phyloP scores from a whole-genome alignment of 2,888 invertebrate genomes.

The Encarsia formosa region DNA sequence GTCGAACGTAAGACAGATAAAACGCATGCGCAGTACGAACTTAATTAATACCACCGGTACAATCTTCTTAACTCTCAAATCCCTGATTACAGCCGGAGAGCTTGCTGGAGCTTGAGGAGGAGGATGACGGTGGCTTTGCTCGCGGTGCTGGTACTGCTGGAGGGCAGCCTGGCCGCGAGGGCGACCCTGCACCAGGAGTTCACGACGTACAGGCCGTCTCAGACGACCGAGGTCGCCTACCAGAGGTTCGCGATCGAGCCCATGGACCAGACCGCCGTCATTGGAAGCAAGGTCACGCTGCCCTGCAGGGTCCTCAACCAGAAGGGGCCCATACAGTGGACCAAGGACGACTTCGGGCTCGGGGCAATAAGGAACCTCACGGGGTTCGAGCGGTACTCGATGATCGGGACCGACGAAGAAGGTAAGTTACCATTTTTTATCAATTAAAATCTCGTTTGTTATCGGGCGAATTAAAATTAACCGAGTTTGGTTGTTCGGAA shows the following conservation, averaged over 20 bases:
- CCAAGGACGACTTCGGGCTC: constrained; percentile 92
- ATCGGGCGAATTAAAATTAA: too few species aligned
- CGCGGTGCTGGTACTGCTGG: constrained; percentile 8
- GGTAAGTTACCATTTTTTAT: constrained; percentile 61
- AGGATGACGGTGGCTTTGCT: background rate
- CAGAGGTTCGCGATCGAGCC: constrained; percentile 93
- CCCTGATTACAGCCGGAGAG: too few species aligned
- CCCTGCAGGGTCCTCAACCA: constrained; percentile 88
- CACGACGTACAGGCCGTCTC: constrained; percentile 43
- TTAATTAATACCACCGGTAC: too few species aligned
- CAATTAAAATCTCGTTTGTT: too few species aligned
- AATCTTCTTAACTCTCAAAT: too few species aligned
- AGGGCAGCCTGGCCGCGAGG: background rate
- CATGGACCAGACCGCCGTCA: constrained; percentile 83
- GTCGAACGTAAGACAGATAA: too few species aligned
- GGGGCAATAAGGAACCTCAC: constrained; percentile 86
- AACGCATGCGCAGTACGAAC: too few species aligned
- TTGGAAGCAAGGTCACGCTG: constrained; percentile 81
- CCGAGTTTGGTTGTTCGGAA: too few species aligned
- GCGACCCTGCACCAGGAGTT: constrained; percentile 11
- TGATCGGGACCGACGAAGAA: constrained; percentile 95
- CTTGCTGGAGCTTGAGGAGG: background rate
- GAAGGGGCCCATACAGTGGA: constrained; percentile 91
- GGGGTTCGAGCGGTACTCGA: constrained; percentile 89
- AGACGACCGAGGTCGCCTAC: constrained; percentile 47